Base-by-base conservation (phyloP, 1,140 invertebrate species). In the Tetraneura akinire region DNA sequence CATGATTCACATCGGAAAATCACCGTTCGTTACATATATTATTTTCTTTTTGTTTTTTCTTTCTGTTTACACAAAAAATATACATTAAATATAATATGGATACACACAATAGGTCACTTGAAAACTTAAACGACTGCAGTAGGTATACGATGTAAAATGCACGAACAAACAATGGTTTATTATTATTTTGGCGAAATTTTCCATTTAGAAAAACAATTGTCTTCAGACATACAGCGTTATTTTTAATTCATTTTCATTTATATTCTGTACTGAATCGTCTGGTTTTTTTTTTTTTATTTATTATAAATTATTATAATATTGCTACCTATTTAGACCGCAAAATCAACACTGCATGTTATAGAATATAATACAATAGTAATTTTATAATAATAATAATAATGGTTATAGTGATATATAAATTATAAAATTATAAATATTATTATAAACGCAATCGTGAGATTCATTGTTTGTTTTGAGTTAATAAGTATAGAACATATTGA, bases 21-120 rank as follows among this genome's bases (percentile, higher is more conserved):
- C 29, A 73, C 49, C 37, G 71, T 74, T 55, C 42, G 49, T 55
- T n/a, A n/a, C n/a, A n/a, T n/a, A n/a, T n/a, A n/a, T n/a, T n/a
- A n/a, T n/a, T n/a, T n/a, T n/a, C n/a, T 26, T 71, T 51, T 26
- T 29, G 49, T 29, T 55, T 37, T 70, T 53, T 74, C 11, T 37
- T 37, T 37, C 23, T 74, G 29, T 74, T 74, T 74, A 47, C 32
- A 74, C 29, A 57, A 37, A 23, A 26, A 42, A 74, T 23, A 16
- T 13, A 71, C 71, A 57, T 71, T 71, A 71, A 71, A 51, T 71
- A 74, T 74, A 74, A 74, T 57, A 51, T n/a, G n/a, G n/a, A n/a
- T n/a, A 74, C 55, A 21, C 53, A 18, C 71, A 37, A 57, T 55
- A 53, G 71, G 53, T 74, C 71, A 74, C 71, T 53, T 21, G 71